Evolutionary conservation across 2,797 vertebrate genomes (phyloP), one percentile per base, ranked within the genome.

Genomic region (Staurois parvus): DNA sequence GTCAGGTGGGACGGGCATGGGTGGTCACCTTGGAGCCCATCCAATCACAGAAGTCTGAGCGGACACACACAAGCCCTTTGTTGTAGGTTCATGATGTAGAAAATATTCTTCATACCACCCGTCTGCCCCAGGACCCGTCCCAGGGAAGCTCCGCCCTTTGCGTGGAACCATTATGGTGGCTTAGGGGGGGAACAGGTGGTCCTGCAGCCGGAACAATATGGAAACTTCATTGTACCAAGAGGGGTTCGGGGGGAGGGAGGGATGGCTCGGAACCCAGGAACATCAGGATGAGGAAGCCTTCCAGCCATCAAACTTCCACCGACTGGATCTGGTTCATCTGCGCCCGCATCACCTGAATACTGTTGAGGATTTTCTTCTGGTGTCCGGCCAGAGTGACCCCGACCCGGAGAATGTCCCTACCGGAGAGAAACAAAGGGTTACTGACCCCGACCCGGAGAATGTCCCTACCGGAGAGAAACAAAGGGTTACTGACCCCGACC

Each of bases 261-360:
- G 32, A 52, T 32, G 67, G 48, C 68, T 48, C 68, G 37, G 56
- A 72, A 69, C 83, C 76, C 87, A 75, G 82, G 91, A 92, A 91
- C 90, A 87, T 45, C 26, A 92, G 91, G 34, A 88, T 84, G 64
- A 90, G 89, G 91, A 86, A 86, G 66, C 67, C 69, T 48, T 17
- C n/a, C 26, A 89, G 79, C 74, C 1, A 81, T 98, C 97, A 99
- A 91, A 99, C 98, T 95, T 99, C 98, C 93, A 99, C 97, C 0
- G 98, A 99, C 92, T 99, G 97, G 90, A 99, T 99, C 95, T 99
- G 98, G 93, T 98, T 99, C 97, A 99, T 99, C 94, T 99, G 98
- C 87, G 98, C 97, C 88, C 98, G 95, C 98, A 99, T 99, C 96
- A 99, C 97, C 95, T 99, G 98, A 93, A 99, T 97, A 83, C 98